phyloP scores from a whole-genome alignment of 2,888 invertebrate species.

The Tineola bisselliella region DNA sequence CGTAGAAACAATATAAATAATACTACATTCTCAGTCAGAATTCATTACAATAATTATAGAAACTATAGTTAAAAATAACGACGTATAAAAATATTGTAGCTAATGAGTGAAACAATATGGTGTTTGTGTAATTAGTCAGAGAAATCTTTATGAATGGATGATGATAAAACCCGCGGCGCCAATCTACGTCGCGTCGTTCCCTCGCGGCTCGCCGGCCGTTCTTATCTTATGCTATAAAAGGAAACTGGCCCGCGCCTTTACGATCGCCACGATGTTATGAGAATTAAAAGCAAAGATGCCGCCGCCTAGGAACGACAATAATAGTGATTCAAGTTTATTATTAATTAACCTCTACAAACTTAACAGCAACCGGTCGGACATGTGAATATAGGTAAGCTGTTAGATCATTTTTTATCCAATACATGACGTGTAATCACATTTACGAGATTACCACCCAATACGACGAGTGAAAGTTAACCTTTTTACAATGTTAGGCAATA shows the following conservation, averaged over 20 bases:
- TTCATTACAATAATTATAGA: neutral
- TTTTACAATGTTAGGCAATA: neutral
- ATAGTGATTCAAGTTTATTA: slow-evolving; percentile 5
- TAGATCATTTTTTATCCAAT: neutral
- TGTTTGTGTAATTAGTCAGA: slow-evolving; percentile 8
- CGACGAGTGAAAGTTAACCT: neutral
- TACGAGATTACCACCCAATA: neutral
- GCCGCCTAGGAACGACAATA: slow-evolving; percentile 18
- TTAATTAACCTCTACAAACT: slow-evolving; percentile 7
- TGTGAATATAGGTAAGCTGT: neutral
- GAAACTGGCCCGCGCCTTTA: slow-evolving; percentile 57
- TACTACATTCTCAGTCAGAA: neutral
- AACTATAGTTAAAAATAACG: neutral
- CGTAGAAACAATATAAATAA: neutral
- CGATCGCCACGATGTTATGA: slow-evolving; percentile 37
- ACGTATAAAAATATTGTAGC: neutral
- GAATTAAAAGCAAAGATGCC: slow-evolving; percentile 28
- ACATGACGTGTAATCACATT: neutral
- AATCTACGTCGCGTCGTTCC: slow-evolving; percentile 22
- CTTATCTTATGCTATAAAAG: slow-evolving; percentile 56
- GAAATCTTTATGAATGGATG: slow-evolving; percentile 22
- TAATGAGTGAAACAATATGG: neutral
- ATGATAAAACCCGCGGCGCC: slow-evolving; percentile 26
- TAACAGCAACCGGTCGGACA: neutral
- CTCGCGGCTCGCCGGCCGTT: slow-evolving; percentile 28